A percentile compares a stretch with the other conserved stretches of the same genome.
These are phyloP conservation scores for Slavum lentiscoides DNA, from an alignment of 2,888 invertebrate species.

Conservation along the genomic window DNA sequence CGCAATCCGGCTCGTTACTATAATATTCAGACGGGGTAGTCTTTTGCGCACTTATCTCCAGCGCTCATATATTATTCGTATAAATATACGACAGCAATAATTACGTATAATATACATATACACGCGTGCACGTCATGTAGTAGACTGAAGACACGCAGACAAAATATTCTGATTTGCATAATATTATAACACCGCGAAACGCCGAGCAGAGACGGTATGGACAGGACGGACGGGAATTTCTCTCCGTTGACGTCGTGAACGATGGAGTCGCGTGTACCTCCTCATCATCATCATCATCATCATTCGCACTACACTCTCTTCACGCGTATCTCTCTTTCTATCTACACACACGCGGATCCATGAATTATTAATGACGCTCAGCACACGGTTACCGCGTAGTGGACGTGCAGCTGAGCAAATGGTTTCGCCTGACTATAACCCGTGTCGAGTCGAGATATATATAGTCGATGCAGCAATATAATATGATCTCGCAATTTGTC, in stretches of 20 bases:
- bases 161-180: no score
- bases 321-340: no score
- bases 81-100: not conserved
- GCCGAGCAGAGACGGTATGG: no score
- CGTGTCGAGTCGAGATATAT: no score
- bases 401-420: slow-evolving; percentile 3
- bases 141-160: slow-evolving; percentile 7
- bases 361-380: slow-evolving; percentile 42
- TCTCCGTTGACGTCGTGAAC: no score
- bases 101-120: not conserved
- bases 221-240: no score
- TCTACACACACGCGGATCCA: not conserved
- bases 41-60: not conserved
- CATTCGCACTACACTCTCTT: not conserved
- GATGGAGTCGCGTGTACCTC: no score
- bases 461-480: no score
- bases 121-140: not conserved
- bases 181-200: not conserved
- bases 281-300: no score
- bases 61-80: not conserved
- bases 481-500: no score
- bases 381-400: slow-evolving; percentile 11
- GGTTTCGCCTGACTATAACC: not conserved
- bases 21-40: not conserved
- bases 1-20: not conserved